Evolutionary conservation across 2,888 invertebrate species (phyloP).

Genomic region (Drosophila imparisetae): DNA sequence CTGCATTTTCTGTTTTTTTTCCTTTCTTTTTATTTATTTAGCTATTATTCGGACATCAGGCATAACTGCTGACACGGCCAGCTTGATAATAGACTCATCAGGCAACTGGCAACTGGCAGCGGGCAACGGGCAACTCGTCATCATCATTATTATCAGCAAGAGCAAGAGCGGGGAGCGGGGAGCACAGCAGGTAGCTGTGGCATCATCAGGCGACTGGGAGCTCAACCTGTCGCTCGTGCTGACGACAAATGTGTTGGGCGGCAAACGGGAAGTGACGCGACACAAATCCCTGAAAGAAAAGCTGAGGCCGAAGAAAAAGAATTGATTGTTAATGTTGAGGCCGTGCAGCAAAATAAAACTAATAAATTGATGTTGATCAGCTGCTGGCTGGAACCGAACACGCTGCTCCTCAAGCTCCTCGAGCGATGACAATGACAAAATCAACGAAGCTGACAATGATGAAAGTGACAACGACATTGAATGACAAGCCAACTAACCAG

Average conservation of each 20-base stretch:
- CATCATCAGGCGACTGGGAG: slow-evolving; percentile 30
- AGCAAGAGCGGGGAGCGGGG: not conserved
- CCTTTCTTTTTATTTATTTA: slow-evolving; percentile 8
- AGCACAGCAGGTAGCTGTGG: slow-evolving; percentile 62
- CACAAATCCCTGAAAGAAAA: slow-evolving; percentile 57
- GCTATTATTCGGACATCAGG: slow-evolving; percentile 67
- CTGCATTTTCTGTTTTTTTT: not conserved
- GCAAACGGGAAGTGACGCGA: slow-evolving; percentile 72
- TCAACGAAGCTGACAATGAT: slow-evolving; percentile 70
- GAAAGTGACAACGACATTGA: slow-evolving; percentile 71
- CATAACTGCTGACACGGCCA: slow-evolving; percentile 65
- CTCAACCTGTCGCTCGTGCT: slow-evolving; percentile 72
- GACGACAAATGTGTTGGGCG: slow-evolving; percentile 69
- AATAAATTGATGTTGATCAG: slow-evolving; percentile 74
- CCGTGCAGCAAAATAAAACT: slow-evolving; percentile 70
- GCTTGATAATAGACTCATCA: slow-evolving; percentile 75
- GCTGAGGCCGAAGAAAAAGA: slow-evolving; percentile 25
- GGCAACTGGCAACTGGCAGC: slow-evolving; percentile 13
- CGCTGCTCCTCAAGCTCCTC: slow-evolving; percentile 5
- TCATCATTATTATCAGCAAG: slow-evolving; percentile 8
- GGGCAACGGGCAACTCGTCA: slow-evolving; percentile 15
- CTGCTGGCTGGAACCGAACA: slow-evolving; percentile 12
- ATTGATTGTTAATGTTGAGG: slow-evolving; percentile 67
- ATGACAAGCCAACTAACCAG: slow-evolving; percentile 35
- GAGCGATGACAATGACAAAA: slow-evolving; percentile 66